These are phyloP conservation scores for Parazoanthus darwini DNA, from an alignment of 92 coral and sea anemone genomes.

Conservation along the genomic window DNA sequence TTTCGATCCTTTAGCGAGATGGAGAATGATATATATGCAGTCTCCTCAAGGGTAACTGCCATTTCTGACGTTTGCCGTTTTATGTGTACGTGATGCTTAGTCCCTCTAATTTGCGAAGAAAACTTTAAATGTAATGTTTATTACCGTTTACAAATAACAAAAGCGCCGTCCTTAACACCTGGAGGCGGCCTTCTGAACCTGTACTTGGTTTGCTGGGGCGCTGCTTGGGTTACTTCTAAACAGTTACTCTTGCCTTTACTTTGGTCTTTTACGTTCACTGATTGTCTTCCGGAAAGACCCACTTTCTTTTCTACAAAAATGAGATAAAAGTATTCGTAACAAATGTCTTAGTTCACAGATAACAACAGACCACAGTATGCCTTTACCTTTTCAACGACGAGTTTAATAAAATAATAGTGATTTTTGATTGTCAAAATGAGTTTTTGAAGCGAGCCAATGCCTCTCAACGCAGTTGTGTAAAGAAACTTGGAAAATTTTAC, in stretches of 20 bases:
- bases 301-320: background rate
- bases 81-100: too few species aligned
- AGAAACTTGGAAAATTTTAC: too few species aligned
- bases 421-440: too few species aligned
- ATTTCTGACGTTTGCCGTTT: too few species aligned
- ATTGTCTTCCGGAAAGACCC: background rate
- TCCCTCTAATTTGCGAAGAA: background rate
- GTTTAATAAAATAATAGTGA: background rate
- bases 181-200: constrained; percentile 15
- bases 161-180: constrained; percentile 27
- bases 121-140: background rate
- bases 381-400: background rate
- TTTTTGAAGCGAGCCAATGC: too few species aligned
- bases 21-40: too few species aligned
- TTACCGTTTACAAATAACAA: constrained; percentile 20
- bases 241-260: background rate
- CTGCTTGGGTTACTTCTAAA: background rate
- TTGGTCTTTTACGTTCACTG: background rate
- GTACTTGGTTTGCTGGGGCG: constrained; percentile 19
- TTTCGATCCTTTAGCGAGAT: too few species aligned
- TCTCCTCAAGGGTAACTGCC: too few species aligned
- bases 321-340: background rate
- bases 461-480: too few species aligned
- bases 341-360: too few species aligned
- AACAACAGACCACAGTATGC: too few species aligned